These are phyloP conservation scores for Perca schrenkii DNA, from an alignment of 2,113 vertebrate species.

Conservation along the genomic window DNA sequence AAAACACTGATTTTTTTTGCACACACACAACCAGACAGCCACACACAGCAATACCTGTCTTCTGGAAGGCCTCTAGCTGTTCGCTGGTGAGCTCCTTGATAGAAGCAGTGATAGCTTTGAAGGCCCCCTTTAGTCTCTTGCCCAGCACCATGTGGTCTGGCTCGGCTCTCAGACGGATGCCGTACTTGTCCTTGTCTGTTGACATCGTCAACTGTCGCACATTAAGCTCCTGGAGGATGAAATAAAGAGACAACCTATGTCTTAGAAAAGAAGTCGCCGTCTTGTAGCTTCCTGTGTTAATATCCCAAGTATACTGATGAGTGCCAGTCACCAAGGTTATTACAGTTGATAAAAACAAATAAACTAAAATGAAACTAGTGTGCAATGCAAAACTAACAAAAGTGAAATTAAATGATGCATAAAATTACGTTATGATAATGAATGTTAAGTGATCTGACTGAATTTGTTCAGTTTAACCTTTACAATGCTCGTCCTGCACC, in stretches of 20 bases:
- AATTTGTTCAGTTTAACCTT: neutral
- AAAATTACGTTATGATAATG: neutral
- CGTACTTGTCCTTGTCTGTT: conserved; percentile 93
- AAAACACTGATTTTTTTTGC: neutral
- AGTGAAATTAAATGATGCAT: neutral
- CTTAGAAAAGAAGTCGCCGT: conserved; percentile 12
- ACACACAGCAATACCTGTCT: conserved; percentile 82
- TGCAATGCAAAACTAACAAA: neutral
- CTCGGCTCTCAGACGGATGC: conserved; percentile 92
- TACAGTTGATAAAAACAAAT: neutral
- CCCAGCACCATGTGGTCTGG: conserved; percentile 98
- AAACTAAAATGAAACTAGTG: neutral
- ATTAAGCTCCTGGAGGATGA: conserved; percentile 90
- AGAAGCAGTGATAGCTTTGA: conserved; percentile 89
- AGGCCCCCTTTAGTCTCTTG: conserved; percentile 94
- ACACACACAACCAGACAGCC: neutral
- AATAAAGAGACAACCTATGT: conserved; percentile 15
- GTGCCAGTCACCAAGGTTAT: neutral
- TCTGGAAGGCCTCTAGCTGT: conserved; percentile 93
- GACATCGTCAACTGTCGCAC: conserved; percentile 93
- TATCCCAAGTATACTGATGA: neutral
- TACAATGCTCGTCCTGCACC: neutral
- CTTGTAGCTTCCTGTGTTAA: conserved; percentile 3
- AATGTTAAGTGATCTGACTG: neutral
- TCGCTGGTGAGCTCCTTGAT: conserved; percentile 92